Evolutionary conservation across 2,797 vertebrate species (phyloP).

Genomic region (Coregonus sp.): DNA sequence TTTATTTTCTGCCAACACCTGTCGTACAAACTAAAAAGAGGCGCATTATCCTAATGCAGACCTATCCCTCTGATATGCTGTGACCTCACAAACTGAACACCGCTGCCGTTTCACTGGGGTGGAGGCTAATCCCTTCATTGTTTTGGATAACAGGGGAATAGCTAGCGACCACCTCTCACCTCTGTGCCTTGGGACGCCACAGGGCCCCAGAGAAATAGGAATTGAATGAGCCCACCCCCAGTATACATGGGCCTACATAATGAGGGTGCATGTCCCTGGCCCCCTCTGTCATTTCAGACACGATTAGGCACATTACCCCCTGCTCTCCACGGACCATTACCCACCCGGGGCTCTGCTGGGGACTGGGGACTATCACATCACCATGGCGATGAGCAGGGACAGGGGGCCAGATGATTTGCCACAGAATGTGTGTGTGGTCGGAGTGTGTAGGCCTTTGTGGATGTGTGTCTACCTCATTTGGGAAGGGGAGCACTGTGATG

Average conservation of each 20-base stretch:
- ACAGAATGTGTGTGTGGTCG: not conserved
- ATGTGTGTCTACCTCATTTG: constrained; percentile 2
- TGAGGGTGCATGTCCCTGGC: constrained; percentile 52
- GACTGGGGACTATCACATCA: constrained; percentile 29
- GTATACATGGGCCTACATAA: constrained; percentile 53
- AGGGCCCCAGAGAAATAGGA: constrained; percentile 31
- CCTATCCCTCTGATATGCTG: constrained; percentile 19
- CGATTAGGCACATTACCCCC: not conserved
- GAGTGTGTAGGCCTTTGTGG: not conserved
- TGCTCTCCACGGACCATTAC: constrained; percentile 54
- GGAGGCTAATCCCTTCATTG: constrained; percentile 44
- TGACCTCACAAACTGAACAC: constrained; percentile 5
- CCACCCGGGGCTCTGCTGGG: constrained; percentile 40
- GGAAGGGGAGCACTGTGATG: not conserved
- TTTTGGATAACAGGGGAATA: constrained; percentile 43
- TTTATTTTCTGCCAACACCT: constrained; percentile 48
- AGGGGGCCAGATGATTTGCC: constrained; percentile 19
- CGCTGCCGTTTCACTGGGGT: not conserved
- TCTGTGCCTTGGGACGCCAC: constrained; percentile 40
- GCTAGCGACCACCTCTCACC: constrained; percentile 31
- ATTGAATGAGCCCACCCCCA: constrained; percentile 33
- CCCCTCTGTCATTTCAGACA: constrained; percentile 54
- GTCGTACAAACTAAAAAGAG: constrained; percentile 26
- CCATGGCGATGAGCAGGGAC: constrained; percentile 32
- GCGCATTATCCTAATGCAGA: constrained; percentile 23